phyloP scores from a whole-genome alignment of 2,888 invertebrate species.

The Macropis europaea region DNA sequence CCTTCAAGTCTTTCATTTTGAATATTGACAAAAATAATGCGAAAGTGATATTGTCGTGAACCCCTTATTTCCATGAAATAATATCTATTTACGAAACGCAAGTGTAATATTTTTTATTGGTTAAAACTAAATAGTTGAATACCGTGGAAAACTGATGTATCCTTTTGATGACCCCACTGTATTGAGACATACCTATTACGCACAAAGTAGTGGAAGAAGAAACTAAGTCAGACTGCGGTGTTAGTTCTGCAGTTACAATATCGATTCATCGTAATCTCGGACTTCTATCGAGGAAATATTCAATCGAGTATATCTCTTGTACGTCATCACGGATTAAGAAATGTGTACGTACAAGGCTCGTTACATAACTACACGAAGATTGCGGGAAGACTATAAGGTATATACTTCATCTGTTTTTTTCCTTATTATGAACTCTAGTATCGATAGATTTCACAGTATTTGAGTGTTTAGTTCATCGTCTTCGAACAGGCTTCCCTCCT shows the following conservation, averaged over 20 bases:
- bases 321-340: slow-evolving; percentile 31
- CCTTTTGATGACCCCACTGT: no score
- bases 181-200: no score
- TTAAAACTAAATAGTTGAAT: no score
- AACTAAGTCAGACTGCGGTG: background rate
- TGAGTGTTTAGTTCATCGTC: background rate
- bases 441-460: background rate
- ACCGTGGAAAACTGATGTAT: no score
- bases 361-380: slow-evolving; percentile 17
- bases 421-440: background rate
- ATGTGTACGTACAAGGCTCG: slow-evolving; percentile 1
- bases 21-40: no score
- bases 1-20: no score
- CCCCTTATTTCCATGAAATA: no score
- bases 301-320: slow-evolving; percentile 12
- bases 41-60: no score
- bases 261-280: slow-evolving; percentile 10
- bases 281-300: slow-evolving; percentile 26
- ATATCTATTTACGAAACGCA: no score
- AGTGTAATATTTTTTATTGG: no score
- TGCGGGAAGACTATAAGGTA: slow-evolving; percentile 11
- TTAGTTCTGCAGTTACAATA: background rate
- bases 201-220: background rate
- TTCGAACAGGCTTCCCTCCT: no score
- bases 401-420: background rate